Evolutionary conservation across 2,113 vertebrate genomes (phyloP).

Genomic region (Sebastes schlegelii): DNA sequence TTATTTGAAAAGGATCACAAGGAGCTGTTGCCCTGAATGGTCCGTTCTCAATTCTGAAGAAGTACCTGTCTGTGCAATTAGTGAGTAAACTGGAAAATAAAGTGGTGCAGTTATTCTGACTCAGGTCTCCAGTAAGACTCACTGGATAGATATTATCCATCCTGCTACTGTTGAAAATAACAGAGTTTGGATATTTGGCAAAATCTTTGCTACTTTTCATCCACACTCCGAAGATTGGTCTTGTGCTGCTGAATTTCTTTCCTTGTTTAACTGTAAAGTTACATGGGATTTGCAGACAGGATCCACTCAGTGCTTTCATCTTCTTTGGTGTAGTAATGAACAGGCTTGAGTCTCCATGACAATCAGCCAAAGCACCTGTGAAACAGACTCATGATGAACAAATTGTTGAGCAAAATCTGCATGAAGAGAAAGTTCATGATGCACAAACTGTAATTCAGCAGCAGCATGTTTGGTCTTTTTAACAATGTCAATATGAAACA

Average conservation of each 20-base stretch:
- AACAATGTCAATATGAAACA: not conserved
- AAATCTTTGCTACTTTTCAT: not conserved
- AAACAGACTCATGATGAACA: not conserved
- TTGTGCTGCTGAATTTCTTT: fast-evolving
- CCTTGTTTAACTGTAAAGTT: conserved; percentile 5
- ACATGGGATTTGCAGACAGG: conserved; percentile 63
- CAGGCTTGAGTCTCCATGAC: fast-evolving
- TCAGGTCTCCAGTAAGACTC: no score
- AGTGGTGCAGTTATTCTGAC: no score
- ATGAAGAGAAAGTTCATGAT: not conserved
- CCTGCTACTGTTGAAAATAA: no score
- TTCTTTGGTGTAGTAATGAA: not conserved
- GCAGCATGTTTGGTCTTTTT: not conserved
- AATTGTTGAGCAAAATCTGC: not conserved
- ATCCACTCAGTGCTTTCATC: not conserved
- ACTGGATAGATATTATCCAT: no score
- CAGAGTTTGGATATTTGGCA: no score
- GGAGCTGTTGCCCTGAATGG: no score
- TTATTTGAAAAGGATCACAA: no score
- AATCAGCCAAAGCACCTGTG: conserved; percentile 8
- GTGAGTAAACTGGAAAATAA: no score
- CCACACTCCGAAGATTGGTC: conserved; percentile 16
- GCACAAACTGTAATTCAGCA: not conserved
- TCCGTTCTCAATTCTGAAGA: no score
- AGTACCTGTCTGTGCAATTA: no score